Conservation (phyloP, 53 echinoderm and acorn worm species). For the Luidia sarsii region DNA sequence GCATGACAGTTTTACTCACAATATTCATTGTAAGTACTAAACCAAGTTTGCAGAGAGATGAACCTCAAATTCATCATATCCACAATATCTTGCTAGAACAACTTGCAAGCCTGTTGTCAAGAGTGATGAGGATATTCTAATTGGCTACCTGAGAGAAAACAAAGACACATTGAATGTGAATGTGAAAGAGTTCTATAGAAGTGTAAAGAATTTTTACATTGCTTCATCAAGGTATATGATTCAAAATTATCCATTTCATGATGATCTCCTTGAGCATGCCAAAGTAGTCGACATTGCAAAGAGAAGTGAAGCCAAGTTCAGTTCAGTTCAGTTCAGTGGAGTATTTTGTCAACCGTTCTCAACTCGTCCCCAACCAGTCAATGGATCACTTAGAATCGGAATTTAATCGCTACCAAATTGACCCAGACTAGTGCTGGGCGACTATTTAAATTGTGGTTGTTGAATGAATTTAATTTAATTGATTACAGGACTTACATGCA, state of each 20-base stretch:
- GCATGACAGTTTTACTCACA: no score
- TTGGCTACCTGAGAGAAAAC: conserved; percentile 43
- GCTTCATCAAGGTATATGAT: conserved; percentile 48
- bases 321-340: conserved; percentile 46
- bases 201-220: conserved; percentile 30
- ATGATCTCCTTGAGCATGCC: conserved; percentile 49
- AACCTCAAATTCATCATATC: conserved; percentile 43
- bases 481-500: no score
- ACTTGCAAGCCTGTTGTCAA: conserved; percentile 30
- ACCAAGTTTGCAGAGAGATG: conserved; percentile 44
- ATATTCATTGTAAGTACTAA: no score
- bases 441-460: no score
- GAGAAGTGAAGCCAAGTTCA: conserved; percentile 1
- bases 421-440: no score
- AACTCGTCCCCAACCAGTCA: conserved; percentile 20
- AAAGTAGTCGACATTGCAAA: conserved; percentile 36
- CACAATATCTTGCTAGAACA: conserved; percentile 51
- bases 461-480: no score
- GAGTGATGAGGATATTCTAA: conserved; percentile 42
- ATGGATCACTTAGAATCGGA: conserved; percentile 57
- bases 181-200: conserved; percentile 13
- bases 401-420: conserved; percentile 48
- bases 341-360: conserved; percentile 51
- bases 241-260: conserved; percentile 45
- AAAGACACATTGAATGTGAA: conserved; percentile 40